phyloP scores from a whole-genome alignment of 92 coral and sea anemone species.

The Heliopora coerulea region DNA sequence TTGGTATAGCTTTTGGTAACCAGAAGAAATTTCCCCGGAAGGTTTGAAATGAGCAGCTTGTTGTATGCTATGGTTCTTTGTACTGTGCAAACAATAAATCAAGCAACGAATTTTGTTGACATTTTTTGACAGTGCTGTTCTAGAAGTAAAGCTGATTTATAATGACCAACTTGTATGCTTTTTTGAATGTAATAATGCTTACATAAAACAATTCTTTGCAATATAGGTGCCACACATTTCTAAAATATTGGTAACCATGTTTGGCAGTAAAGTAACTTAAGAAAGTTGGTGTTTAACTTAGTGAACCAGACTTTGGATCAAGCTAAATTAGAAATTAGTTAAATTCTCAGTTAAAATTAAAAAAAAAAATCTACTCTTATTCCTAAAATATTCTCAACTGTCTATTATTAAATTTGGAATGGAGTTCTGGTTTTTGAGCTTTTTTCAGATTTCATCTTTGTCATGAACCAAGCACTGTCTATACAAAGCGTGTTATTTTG shows the following conservation, averaged over 20 bases:
- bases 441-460: no score
- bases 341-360: conserved; percentile 8
- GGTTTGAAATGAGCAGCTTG: conserved; percentile 6
- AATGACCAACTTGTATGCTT: not conserved
- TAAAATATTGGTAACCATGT: not conserved
- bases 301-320: conserved; percentile 24
- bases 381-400: conserved; percentile 10
- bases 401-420: not conserved
- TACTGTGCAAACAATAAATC: conserved; percentile 37
- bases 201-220: no score
- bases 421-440: no score
- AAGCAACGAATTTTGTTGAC: conserved; percentile 36
- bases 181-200: not conserved
- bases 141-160: conserved; percentile 5
- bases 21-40: conserved; percentile 16
- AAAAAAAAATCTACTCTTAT: conserved; percentile 12
- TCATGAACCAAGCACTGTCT: no score
- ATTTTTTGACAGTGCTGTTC: conserved; percentile 38
- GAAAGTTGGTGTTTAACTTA: conserved; percentile 7
- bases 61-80: conserved; percentile 21
- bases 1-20: not conserved
- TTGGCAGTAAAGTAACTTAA: no score
- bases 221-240: no score
- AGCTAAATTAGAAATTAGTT: conserved; percentile 27
- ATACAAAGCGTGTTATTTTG: no score